Evolutionary conservation across 2,888 invertebrate genomes (phyloP).

Genomic region (Sacculina carcini): DNA sequence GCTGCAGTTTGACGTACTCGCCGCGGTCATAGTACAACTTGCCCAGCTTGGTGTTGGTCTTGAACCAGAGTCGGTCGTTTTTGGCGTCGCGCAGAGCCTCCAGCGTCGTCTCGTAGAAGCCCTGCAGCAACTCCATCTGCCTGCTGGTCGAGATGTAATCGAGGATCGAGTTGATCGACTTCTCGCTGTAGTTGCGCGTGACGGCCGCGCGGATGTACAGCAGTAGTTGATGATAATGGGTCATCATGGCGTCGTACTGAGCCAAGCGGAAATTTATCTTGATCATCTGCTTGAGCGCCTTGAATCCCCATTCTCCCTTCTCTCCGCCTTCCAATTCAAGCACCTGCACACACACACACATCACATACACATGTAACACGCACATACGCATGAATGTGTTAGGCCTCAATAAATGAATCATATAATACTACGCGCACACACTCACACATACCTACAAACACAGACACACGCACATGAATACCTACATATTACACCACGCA

Average conservation of each 20-base stretch:
- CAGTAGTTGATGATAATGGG: conserved; percentile 73
- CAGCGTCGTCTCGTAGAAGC: conserved; percentile 89
- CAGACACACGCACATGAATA: too few relatives aligned
- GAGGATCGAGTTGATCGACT: conserved; percentile 94
- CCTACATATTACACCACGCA: too few relatives aligned
- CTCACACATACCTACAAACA: too few relatives aligned
- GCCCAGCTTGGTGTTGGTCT: conserved; percentile 95
- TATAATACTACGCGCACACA: too few relatives aligned
- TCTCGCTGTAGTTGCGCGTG: conserved; percentile 95
- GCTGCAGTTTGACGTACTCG: conserved; percentile 77
- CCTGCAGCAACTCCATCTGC: conserved; percentile 88
- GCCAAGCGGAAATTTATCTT: conserved; percentile 84
- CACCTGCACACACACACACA: too few relatives aligned
- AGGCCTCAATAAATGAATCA: too few relatives aligned
- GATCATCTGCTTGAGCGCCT: conserved; percentile 98
- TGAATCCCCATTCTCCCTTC: conserved; percentile 99
- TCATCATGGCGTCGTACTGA: conserved; percentile 87
- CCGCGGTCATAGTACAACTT: conserved; percentile 91
- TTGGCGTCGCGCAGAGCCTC: conserved; percentile 90
- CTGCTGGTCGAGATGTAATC: conserved; percentile 98
- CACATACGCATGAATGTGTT: conserved; percentile 28
- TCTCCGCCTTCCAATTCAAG: conserved; percentile 87
- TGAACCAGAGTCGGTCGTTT: conserved; percentile 97
- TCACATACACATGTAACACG: too few relatives aligned
- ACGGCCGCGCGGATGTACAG: conserved; percentile 98